Evolutionary conservation across 2,113 vertebrate species (phyloP), one percentile per base, ranked within the genome.

Genomic region (Brienomyrus longianalis): DNA sequence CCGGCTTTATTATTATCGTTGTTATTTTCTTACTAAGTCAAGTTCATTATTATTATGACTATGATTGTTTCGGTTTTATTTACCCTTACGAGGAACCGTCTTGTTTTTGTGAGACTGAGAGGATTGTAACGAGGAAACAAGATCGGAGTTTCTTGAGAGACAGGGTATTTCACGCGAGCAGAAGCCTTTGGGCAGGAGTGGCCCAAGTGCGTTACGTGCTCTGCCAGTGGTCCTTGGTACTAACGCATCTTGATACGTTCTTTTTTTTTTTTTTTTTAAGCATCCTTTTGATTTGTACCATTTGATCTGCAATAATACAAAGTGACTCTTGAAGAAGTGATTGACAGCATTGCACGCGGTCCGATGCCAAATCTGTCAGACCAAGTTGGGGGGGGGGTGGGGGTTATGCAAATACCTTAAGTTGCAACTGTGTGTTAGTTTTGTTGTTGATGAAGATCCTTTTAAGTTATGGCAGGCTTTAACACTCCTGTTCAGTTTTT

Each of bases 171-270:
- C 77, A 56, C 5, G 5, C 5, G 59, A 47, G n/a, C 94, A 91
- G 66, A 90, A 90, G 91, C 87, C 89, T 88, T 43, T 39, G 77
- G 19, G 7, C 48, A 45, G 19, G 13, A 52, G 17, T 1, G 17
- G 52, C 5, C 70, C 90, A 88, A 45, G 93, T 92, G 93, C 93
- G 94, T 93, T 91, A 91, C 93, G 93, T 90, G 93, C 93, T 94
- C 95, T 13, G 94, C 97, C 97, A 96, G 97, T 97, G 97, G 98
- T 97, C 97, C 97, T 97, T 97, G 98, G 98, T 98, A 99, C 98
- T 98, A 98, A 98, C 98, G 89, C 94, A 97, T 97, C 96, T 96
- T 97, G 94, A 93, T 95, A 94, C 51, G 7, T 27, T 90, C 23
- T 52, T 56, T 56, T 21, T 19, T 56, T 91, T 52, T 56, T 56